phyloP scores from a whole-genome alignment of 2,888 invertebrate species.

The Anarsia innoxiella region DNA sequence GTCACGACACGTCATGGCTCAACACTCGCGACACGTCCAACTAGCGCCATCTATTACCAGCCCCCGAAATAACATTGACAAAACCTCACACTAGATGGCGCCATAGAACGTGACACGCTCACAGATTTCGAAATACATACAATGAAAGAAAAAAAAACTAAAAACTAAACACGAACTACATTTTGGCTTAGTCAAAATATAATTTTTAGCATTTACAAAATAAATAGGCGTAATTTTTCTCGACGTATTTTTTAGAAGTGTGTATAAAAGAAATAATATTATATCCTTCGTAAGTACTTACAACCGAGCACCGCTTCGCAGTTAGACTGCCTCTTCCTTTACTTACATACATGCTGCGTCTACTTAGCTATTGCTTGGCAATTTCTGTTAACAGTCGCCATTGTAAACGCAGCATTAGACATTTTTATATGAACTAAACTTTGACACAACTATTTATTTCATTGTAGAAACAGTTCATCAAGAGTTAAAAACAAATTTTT shows the following conservation, averaged over 20 bases:
- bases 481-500: too few relatives aligned
- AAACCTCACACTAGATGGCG: conserved; percentile 24
- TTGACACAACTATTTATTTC: too few relatives aligned
- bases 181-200: conserved; percentile 26
- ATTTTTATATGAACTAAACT: too few relatives aligned
- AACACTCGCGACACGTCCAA: conserved; percentile 17
- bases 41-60: background rate
- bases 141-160: conserved; percentile 34
- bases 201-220: conserved; percentile 37
- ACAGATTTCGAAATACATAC: conserved; percentile 34
- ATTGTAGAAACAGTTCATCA: too few relatives aligned
- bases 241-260: conserved; percentile 38
- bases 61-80: background rate
- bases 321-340: conserved; percentile 56
- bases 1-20: conserved; percentile 8
- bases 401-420: conserved; percentile 1
- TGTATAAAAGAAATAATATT: conserved; percentile 39
- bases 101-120: conserved; percentile 36
- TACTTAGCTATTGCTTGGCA: conserved; percentile 31
- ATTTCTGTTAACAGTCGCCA: conserved; percentile 3
- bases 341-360: conserved; percentile 36
- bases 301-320: conserved; percentile 61
- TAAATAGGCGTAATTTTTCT: conserved; percentile 49
- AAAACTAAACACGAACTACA: conserved; percentile 30
- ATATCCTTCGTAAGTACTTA: conserved; percentile 72